Evolutionary conservation across 1,140 invertebrate genomes (phyloP), one percentile per base, ranked within the genome.

Genomic region (Pseudomyrmex gracilis): DNA sequence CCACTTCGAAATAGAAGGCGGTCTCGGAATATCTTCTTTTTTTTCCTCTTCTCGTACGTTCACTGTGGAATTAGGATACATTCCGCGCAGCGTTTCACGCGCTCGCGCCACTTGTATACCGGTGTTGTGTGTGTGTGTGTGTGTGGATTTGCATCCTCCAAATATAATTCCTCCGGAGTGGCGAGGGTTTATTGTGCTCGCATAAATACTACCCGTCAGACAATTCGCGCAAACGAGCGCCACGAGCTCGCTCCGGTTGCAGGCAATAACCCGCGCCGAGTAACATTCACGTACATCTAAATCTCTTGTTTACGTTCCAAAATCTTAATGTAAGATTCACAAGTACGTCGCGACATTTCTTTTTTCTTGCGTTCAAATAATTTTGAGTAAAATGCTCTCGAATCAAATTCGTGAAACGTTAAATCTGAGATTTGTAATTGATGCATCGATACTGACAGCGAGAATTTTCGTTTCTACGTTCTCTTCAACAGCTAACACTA

Each of bases 21-120:
- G 53, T 80, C 76, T 70, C 66, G 64, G 76, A 70, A 78, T 78
- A 87, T 87, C 71, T 77, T 67, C 47, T 66, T 82, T 58, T 86
- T 86, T 71, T 74, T 70, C 10, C 13, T 43, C 3, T 53, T 53
- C 15, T 73, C 22, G 20, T 49, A 47, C 63, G 51, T 74, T 55
- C 55, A 60, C 53, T 53, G 24, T 64, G 58, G 57, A 80, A 86
- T 86, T 67, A 73, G 60, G 61, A 87, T 70, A 55, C 53, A 73
- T 73, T 64, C 49, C 51, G 47, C 63, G 57, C 34, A 34, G 12
- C 55, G 58, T 83, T 66, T 76, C 43, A 20, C 51, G 61, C 71
- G 12, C 9, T 24, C 34, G 2, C 22, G 49, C 34, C 66, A 24
- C 49, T 15, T 34, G 78, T 61, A 55, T 34, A 12, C 20, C 12